Conservation (phyloP, 2,888 invertebrate species). For the Xestia ashworthii region DNA sequence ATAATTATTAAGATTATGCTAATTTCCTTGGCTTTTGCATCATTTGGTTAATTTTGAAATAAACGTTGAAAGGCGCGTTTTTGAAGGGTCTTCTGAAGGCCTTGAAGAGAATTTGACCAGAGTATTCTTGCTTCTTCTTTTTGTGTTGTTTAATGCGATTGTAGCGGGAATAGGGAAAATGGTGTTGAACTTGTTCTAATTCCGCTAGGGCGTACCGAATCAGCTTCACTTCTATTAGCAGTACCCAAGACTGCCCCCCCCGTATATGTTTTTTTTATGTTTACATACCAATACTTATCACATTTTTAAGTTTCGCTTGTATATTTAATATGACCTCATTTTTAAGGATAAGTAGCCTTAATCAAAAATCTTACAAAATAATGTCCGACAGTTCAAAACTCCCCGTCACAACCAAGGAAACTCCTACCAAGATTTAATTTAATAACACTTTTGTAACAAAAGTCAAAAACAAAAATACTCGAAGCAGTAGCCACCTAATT, state of each 20-base stretch:
- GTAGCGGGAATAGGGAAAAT: no score
- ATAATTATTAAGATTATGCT: slow-evolving; percentile 64
- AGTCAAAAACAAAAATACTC: slow-evolving; percentile 33
- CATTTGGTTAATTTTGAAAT: slow-evolving; percentile 39
- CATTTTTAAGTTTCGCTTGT: no score
- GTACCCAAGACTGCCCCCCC: no score
- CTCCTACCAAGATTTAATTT: not conserved
- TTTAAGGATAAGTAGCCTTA: no score
- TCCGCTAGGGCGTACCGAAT: no score
- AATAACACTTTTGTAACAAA: not conserved
- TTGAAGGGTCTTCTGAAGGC: slow-evolving; percentile 3
- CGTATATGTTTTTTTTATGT: no score
- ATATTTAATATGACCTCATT: no score
- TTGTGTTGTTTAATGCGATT: not conserved
- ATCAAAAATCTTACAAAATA: not conserved
- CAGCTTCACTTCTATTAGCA: no score
- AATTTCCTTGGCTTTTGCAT: slow-evolving; percentile 57
- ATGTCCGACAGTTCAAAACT: not conserved
- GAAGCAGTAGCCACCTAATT: slow-evolving; percentile 36
- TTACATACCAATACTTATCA: no score
- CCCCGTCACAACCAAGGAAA: not conserved
- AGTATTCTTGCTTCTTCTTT: no score
- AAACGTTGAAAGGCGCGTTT: slow-evolving; percentile 22
- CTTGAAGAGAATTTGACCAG: slow-evolving; percentile 11
- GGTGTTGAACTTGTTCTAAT: not conserved